Percentiles rank a stretch among this genome's conserved stretches.
Evolutionary conservation across 1,140 invertebrate species (phyloP).

Genomic region (Zaprionus africanus): DNA sequence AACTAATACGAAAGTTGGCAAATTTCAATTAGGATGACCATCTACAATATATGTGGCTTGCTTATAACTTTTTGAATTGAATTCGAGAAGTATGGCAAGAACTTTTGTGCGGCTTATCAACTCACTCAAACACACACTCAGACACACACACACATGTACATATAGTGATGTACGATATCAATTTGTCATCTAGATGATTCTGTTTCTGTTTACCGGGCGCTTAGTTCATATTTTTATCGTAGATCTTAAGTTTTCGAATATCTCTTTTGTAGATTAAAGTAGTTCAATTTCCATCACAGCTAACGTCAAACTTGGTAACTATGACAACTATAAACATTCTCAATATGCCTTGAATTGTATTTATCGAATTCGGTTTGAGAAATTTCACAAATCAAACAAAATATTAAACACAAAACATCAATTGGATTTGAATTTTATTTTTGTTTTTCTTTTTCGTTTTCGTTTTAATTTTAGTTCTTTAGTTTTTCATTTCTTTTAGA

Average conservation of each 20-base stretch:
- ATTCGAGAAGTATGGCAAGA: not conserved
- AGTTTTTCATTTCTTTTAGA: conserved; percentile 27
- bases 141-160: not conserved
- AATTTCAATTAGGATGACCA: not conserved
- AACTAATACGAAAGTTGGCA: not conserved
- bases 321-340: conserved; percentile 47
- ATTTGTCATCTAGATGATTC: not conserved
- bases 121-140: not conserved
- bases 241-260: conserved; percentile 7
- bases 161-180: too few relatives aligned
- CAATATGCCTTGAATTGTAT: conserved; percentile 4
- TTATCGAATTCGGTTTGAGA: conserved; percentile 1
- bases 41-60: not conserved
- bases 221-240: not conserved
- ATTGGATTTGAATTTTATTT: conserved; percentile 12
- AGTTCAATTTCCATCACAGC: conserved; percentile 69
- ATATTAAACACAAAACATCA: conserved; percentile 30
- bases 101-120: not conserved
- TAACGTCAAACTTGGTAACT: conserved; percentile 62
- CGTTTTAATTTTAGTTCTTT: conserved; percentile 26
- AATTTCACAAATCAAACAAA: conserved; percentile 8
- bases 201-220: not conserved
- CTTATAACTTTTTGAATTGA: not conserved
- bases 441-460: conserved; percentile 14
- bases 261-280: conserved; percentile 34